Evolutionary conservation across 2,797 vertebrate genomes (phyloP).

Genomic region (Semaprochilodus insignis): DNA sequence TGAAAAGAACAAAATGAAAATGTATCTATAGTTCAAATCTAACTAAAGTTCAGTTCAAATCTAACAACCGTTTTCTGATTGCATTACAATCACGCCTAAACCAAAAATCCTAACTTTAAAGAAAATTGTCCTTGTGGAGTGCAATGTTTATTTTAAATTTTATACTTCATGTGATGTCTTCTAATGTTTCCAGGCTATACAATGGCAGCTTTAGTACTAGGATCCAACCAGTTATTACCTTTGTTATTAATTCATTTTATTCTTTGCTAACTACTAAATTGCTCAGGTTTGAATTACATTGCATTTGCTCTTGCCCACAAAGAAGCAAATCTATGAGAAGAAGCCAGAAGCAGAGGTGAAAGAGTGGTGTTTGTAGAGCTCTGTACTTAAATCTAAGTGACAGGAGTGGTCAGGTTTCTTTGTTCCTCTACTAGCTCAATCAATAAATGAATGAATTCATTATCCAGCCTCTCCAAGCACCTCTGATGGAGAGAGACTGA

Average conservation of each 20-base stretch:
- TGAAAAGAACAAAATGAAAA: not conserved
- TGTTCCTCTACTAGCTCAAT: constrained; percentile 52
- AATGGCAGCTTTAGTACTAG: no score
- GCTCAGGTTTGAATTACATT: not conserved
- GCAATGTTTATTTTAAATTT: no score
- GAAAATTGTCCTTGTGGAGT: no score
- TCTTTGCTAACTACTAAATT: not conserved
- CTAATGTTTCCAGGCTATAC: no score
- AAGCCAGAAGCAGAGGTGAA: constrained; percentile 3
- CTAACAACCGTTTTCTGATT: no score
- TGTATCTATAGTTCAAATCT: no score
- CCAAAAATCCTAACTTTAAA: no score
- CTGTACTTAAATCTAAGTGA: constrained; percentile 11
- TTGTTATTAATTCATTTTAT: not conserved
- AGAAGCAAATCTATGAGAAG: not conserved
- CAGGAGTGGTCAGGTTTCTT: constrained; percentile 38
- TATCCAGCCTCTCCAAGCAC: constrained; percentile 41
- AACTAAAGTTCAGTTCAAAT: no score
- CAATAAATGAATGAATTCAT: constrained; percentile 63
- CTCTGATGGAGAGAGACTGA: constrained; percentile 41
- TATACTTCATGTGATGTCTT: no score
- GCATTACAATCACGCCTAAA: no score
- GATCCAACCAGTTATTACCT: not conserved
- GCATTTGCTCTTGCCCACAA: not conserved
- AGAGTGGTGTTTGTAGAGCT: not conserved